Evolutionary conservation across 2,888 invertebrate species (phyloP).

Genomic region (Chironomus riparius): DNA sequence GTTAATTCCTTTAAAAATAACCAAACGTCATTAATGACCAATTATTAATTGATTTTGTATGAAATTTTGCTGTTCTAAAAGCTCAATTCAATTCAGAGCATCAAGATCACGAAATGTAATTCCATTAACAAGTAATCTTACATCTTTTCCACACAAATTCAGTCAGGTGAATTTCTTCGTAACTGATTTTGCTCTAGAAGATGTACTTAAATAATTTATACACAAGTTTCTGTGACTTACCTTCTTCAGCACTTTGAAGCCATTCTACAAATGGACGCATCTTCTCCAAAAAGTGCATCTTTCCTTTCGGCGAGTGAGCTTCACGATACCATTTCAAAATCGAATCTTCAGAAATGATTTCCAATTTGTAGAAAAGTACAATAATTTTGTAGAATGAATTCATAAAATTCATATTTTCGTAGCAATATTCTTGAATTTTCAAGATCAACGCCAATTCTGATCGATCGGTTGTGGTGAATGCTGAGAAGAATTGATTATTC

Average conservation of each 20-base stretch:
- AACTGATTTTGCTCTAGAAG: slow-evolving; percentile 15
- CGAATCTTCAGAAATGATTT: slow-evolving; percentile 89
- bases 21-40: too few relatives aligned
- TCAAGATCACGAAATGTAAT: neutral
- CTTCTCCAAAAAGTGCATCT: slow-evolving; percentile 95
- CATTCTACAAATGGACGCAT: slow-evolving; percentile 97
- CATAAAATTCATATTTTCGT: slow-evolving; percentile 99
- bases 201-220: too few relatives aligned
- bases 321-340: slow-evolving; percentile 96
- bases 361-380: slow-evolving; percentile 91
- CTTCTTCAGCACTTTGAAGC: slow-evolving; percentile 93
- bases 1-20: too few relatives aligned
- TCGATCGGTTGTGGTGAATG: slow-evolving; percentile 76
- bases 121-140: slow-evolving; percentile 10
- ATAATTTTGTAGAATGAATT: slow-evolving; percentile 96
- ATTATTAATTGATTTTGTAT: neutral
- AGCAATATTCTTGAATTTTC: slow-evolving; percentile 95
- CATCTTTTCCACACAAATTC: slow-evolving; percentile 29
- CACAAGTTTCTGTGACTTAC: too few relatives aligned
- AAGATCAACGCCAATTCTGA: slow-evolving; percentile 81
- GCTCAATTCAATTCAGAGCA: neutral
- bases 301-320: slow-evolving; percentile 86
- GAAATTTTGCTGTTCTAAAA: neutral
- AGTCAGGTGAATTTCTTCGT: slow-evolving; percentile 21
- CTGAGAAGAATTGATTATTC: slow-evolving; percentile 77